Base-by-base conservation (phyloP, 1,140 invertebrate species). In the Drosophila lini region DNA sequence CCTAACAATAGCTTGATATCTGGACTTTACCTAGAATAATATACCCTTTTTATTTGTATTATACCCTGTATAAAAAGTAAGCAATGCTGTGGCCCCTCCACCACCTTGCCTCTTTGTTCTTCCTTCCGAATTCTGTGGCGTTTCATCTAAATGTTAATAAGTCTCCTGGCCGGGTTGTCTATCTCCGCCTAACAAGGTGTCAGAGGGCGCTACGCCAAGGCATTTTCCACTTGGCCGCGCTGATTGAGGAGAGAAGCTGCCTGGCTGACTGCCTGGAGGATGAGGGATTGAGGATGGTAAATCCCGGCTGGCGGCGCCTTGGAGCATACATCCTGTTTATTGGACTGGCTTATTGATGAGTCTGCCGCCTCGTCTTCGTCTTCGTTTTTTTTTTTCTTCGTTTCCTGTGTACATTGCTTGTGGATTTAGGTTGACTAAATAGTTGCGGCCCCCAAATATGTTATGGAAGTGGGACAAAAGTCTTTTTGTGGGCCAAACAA, bases 61-160 rank as follows among this genome's bases (percentile, higher is more conserved):
- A 19, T 55, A 38, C 52, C 52, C 52, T 15, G 2, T 38, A 55
- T 55, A 55, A 68, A 48, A 79, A 65, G 65, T 55, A 59, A 71
- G 71, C 42, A 47, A 63, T 22, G 38, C 69, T 19, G 5, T 31
- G 11, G 15, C 41, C 42, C 16, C 48, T 9, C 28, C 34, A 15
- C 61, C 19, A 40, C 28, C 68, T 34, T 38, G n/a, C 41, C 19
- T 31, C 28, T 69, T 55, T 64, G 62, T 64, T 55, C 57, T 36
- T 53, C 31, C 69, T 22, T 10, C 15, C 31, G 16, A 53, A 63
- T 76, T 48, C 42, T 58, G 40, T 64, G 71, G 80, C 76, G 80
- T 88, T 88, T 88, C 83, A 88, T 88, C 83, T 88, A 88, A 88
- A 88, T 88, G 83, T 88, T 88, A 88, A 88, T 88, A 88, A 88